Evolutionary conservation across 2,113 vertebrate species (phyloP).

Genomic region (Python bivittatus): DNA sequence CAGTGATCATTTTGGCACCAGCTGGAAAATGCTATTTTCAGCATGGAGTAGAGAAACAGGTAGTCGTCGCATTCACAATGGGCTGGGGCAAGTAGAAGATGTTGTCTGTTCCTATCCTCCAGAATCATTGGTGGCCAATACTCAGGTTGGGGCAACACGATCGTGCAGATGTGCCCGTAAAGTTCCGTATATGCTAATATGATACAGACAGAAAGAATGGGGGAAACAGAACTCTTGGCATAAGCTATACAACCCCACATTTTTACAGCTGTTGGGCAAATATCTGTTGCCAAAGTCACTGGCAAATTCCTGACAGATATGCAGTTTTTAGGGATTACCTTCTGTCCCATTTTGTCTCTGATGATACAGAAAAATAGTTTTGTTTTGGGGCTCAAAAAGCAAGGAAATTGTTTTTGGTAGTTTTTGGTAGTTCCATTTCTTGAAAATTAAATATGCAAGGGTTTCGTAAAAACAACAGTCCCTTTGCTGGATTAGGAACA

Average conservation of each 20-base stretch:
- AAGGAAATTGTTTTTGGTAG: not conserved
- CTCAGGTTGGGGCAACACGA: not conserved
- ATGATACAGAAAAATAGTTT: not conserved
- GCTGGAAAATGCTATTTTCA: not conserved
- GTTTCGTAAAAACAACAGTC: not conserved
- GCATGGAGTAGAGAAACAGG: not conserved
- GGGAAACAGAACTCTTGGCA: not conserved
- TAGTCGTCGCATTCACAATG: not conserved
- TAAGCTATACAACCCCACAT: not conserved
- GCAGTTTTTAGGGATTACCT: not conserved
- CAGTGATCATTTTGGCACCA: not conserved
- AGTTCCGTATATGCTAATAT: not conserved
- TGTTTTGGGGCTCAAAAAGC: not conserved
- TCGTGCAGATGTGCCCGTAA: not conserved
- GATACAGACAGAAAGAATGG: not conserved
- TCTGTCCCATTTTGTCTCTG: not conserved
- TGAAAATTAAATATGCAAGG: not conserved
- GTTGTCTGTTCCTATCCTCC: not conserved
- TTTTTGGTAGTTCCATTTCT: not conserved
- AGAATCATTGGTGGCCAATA: not conserved
- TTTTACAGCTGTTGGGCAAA: not conserved
- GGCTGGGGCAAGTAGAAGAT: not conserved
- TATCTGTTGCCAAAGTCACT: not conserved
- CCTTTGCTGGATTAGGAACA: not conserved
- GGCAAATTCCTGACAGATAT: not conserved